These are phyloP conservation scores for Origma solitaria DNA, from an alignment of 2,113 vertebrate genomes.

Conservation along the genomic window DNA sequence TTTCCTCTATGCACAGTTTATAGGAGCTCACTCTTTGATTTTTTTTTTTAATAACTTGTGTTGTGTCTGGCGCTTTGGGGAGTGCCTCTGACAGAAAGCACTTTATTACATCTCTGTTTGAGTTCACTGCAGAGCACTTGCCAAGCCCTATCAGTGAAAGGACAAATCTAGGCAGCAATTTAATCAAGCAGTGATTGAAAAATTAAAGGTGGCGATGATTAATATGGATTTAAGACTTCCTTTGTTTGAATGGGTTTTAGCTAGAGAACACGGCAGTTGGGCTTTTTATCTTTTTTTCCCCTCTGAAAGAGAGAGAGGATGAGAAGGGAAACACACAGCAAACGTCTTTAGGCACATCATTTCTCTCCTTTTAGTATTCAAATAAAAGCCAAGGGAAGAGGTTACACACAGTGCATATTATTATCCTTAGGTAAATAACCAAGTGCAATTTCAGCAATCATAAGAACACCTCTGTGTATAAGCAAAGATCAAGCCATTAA, in stretches of 20 bases:
- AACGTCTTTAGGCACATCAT: background rate
- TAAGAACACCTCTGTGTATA: background rate
- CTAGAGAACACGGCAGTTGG: background rate
- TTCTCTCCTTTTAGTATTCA: background rate
- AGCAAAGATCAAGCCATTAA: background rate
- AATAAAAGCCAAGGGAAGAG: background rate
- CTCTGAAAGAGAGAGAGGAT: background rate
- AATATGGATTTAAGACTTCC: slow-evolving; percentile 26
- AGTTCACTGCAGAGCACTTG: background rate
- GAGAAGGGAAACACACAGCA: background rate
- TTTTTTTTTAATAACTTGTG: slow-evolving; percentile 51
- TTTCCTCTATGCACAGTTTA: background rate
- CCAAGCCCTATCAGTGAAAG: background rate
- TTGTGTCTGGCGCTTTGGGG: slow-evolving; percentile 26
- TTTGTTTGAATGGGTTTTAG: slow-evolving; percentile 17
- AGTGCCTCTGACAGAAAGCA: slow-evolving; percentile 31
- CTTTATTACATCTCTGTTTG: slow-evolving; percentile 57
- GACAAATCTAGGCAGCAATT: slow-evolving; percentile 14
- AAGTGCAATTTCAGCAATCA: background rate
- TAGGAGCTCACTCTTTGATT: background rate
- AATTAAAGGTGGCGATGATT: slow-evolving; percentile 32
- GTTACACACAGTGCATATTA: background rate
- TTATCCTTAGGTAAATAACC: background rate
- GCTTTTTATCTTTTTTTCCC: background rate
- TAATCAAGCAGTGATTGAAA: slow-evolving; percentile 57